Percentiles rank a stretch among this genome's conserved stretches.
Evolutionary conservation across 2,113 vertebrate species (phyloP).

Genomic region (Embiotoca jacksoni): DNA sequence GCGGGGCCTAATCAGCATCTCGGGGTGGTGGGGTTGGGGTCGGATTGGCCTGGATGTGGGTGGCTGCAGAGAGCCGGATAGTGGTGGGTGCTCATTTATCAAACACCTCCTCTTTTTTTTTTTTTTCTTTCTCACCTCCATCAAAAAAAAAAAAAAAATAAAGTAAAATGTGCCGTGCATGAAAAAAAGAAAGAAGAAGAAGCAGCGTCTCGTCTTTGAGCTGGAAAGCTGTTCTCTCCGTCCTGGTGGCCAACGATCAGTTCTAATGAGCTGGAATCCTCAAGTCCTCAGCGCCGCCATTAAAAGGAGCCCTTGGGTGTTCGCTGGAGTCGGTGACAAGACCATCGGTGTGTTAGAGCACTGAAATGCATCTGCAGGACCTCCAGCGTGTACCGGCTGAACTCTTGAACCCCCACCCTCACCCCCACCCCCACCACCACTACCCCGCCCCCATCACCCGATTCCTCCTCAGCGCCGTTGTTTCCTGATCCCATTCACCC

Average conservation of each 20-base stretch:
- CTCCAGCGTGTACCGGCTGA: conserved; percentile 45
- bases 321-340: conserved; percentile 35
- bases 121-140: conserved; percentile 40
- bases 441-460: conserved; percentile 44
- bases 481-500: conserved; percentile 67
- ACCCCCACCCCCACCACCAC: conserved; percentile 1
- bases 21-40: conserved; percentile 33
- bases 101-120: conserved; percentile 61
- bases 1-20: conserved; percentile 60
- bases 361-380: conserved; percentile 50
- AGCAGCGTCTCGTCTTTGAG: conserved; percentile 51
- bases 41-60: conserved; percentile 43
- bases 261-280: conserved; percentile 68
- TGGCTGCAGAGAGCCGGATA: conserved; percentile 39
- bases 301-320: conserved; percentile 69
- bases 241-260: conserved; percentile 63
- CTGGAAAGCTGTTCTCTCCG: conserved; percentile 25
- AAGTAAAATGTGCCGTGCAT: conserved; percentile 26
- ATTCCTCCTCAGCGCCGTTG: conserved; percentile 48
- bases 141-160: conserved; percentile 45
- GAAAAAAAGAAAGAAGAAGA: conserved; percentile 12
- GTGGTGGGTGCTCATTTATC: conserved; percentile 67
- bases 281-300: conserved; percentile 53
- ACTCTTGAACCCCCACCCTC: conserved; percentile 55
- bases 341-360: conserved; percentile 44